Base-by-base conservation (phyloP, 2,888 invertebrate genomes). In the Ophion ventricosus region DNA sequence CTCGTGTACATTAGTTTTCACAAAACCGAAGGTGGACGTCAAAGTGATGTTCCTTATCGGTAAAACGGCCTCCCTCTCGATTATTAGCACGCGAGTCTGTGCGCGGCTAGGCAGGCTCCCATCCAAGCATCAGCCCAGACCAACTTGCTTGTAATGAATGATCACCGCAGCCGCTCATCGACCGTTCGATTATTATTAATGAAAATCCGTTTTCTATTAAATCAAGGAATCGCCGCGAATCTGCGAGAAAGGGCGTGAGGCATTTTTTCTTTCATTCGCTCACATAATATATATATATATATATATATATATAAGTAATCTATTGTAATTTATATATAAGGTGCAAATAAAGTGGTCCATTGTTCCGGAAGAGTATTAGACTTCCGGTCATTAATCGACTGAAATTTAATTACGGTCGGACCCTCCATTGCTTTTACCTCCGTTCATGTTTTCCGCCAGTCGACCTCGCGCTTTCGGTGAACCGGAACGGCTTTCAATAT, bases 401-500 rank as follows among this genome's bases (percentile, higher is more conserved):
- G 80, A 90, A 91, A 90, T 91, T 90, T 89, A 91, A 91, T 91
- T 89, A 91, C 90, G 88, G 77, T 54, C 64, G 84, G 77, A 80
- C 77, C 74, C 66, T 23, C 29, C 78, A 25, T 23, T 57, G 64
- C 64, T 69, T 72, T 69, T 35, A 14, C 43, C 61, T 25, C 59
- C 61, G 14, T 57, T 14, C 67, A 40, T 57, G 49, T 70, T 81
- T 69, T 63, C 66, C 74, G 54, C 20, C 70, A 64, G 70, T 69
- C 64, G 78, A 81, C 64, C 74, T 74, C 78, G 70, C 29, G 49
- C 63, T 54, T 49, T 63, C 63, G 64, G 57, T 69, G 74, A 78
- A 84, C 81, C 81, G 81, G 78, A 84, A 84, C 29, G 81, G 81
- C 77, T 84, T 78, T 84, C 84, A 81, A 84, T 84, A 84, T 81